Conservation (phyloP, 1,140 invertebrate species). For the Pseudomyrmex cubaensis region DNA sequence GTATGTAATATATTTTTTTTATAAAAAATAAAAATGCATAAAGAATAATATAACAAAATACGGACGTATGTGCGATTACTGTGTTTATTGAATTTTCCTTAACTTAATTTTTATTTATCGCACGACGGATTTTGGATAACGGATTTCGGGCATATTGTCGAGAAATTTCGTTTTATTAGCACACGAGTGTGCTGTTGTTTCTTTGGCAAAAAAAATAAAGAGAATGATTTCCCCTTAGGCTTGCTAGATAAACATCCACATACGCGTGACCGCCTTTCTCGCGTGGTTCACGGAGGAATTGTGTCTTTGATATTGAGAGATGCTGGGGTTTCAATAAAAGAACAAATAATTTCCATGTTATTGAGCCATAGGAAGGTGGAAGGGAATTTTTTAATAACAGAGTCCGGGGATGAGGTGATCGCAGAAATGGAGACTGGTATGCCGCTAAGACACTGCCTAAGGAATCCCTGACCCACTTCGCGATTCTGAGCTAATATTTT, state of each 20-base stretch:
- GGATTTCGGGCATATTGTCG: too few species aligned
- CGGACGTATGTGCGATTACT: background rate
- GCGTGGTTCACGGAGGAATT: conserved; percentile 59
- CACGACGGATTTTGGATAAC: background rate
- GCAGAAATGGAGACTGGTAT: conserved; percentile 64
- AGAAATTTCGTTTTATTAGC: conserved; percentile 19
- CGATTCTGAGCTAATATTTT: conserved; percentile 69
- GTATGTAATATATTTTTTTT: background rate
- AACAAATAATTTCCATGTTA: conserved; percentile 74
- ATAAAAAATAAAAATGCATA: background rate
- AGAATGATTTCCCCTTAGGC: conserved; percentile 7
- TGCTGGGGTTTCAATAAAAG: conserved; percentile 66
- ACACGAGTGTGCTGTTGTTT: background rate
- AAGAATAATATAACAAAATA: background rate
- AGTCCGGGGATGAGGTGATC: conserved; percentile 61
- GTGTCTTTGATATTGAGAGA: conserved; percentile 71
- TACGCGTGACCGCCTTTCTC: conserved; percentile 44
- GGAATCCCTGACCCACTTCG: conserved; percentile 70
- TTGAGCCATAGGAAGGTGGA: conserved; percentile 64
- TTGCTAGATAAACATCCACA: conserved; percentile 43
- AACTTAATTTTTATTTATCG: background rate
- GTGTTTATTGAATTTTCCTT: background rate
- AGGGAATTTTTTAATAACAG: conserved; percentile 74
- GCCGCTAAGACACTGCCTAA: conserved; percentile 69
- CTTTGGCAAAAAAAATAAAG: conserved; percentile 2